A percentile compares a stretch with the other conserved stretches of the same genome.
These are phyloP conservation scores for Cynaeus angustus DNA, from an alignment of 2,888 invertebrate species.

Conservation along the genomic window DNA sequence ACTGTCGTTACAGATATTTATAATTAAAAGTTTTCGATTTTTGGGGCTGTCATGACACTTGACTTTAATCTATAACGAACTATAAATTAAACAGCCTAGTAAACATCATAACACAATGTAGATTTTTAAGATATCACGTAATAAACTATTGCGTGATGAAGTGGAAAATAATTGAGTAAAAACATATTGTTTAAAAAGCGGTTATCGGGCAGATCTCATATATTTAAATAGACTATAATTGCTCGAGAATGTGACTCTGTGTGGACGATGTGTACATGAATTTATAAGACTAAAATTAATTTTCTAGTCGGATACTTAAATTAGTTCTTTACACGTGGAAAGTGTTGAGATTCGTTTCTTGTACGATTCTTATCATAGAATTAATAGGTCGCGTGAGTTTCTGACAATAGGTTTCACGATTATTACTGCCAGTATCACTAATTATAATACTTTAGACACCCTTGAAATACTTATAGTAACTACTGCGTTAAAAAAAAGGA, in stretches of 20 bases:
- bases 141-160: background rate
- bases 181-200: background rate
- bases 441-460: conserved; percentile 17
- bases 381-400: conserved; percentile 36
- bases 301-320: conserved; percentile 1
- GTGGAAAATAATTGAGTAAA: background rate
- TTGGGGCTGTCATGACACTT: too few relatives aligned
- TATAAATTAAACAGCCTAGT: too few relatives aligned
- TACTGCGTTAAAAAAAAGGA: background rate
- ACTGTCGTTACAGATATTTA: too few relatives aligned
- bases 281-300: conserved; percentile 1
- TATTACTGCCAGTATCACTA: conserved; percentile 33
- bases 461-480: conserved; percentile 23
- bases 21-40: too few relatives aligned
- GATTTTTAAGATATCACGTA: background rate
- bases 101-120: conserved; percentile 1
- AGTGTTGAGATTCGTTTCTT: conserved; percentile 32
- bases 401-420: conserved; percentile 31
- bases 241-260: too few relatives aligned
- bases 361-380: conserved; percentile 24
- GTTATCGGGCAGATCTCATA: background rate
- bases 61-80: too few relatives aligned
- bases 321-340: background rate
- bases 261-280: background rate
- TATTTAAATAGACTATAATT: background rate